Percentiles rank a stretch among this genome's conserved stretches.
phyloP scores from a whole-genome alignment of 2,797 vertebrate species.

The Eutrigla gurnardus region DNA sequence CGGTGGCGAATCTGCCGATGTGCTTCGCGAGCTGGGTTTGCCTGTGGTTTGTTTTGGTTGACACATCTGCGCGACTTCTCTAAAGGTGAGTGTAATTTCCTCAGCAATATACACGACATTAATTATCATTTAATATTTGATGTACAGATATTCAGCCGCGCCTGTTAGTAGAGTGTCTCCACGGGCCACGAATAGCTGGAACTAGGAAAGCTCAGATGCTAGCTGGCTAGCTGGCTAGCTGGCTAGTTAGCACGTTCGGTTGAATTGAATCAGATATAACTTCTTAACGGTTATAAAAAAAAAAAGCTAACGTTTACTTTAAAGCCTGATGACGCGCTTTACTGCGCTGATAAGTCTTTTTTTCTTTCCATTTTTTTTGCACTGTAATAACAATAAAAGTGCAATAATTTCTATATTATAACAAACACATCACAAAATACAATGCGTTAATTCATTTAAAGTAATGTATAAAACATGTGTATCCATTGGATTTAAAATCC shows the following conservation, averaged over 20 bases:
- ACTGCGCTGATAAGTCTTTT: background rate
- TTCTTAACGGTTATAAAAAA: too few species aligned
- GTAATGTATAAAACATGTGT: background rate
- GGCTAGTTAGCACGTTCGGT: slow-evolving; percentile 13
- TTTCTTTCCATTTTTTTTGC: background rate
- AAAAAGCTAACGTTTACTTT: background rate
- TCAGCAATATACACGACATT: accelerated
- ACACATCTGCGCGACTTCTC: slow-evolving; percentile 1
- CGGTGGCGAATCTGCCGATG: slow-evolving; percentile 62
- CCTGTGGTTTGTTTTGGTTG: slow-evolving; percentile 47
- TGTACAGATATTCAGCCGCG: accelerated
- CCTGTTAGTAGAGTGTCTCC: background rate
- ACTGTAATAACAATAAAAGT: too few species aligned
- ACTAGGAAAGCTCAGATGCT: background rate
- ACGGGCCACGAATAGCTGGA: background rate
- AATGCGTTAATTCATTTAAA: background rate
- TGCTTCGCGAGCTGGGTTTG: accelerated
- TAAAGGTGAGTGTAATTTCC: slow-evolving; percentile 10
- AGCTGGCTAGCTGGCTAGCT: background rate
- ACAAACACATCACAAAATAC: too few species aligned
- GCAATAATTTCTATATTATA: background rate
- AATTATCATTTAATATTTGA: accelerated
- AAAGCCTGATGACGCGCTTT: background rate
- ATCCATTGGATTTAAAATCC: background rate
- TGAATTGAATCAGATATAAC: background rate